Evolutionary conservation across 2,113 vertebrate genomes (phyloP), one percentile per base, ranked within the genome.

Genomic region (Gymnorhina tibicen): DNA sequence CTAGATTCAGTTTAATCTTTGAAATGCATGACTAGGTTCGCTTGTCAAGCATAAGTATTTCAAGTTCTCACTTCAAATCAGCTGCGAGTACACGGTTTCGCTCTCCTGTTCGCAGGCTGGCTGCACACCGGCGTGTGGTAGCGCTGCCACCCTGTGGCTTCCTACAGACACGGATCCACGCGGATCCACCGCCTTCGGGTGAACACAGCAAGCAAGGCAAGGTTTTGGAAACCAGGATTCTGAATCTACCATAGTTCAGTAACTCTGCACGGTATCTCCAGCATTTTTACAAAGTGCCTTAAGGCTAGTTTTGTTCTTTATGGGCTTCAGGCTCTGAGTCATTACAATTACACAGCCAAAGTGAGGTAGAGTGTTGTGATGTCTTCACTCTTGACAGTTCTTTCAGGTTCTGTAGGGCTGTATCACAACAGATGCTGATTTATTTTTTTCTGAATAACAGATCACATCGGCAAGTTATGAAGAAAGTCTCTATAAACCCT

Each of bases 111-210:
- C 1, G 10, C 17, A 5, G 32, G 16, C 39, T 16, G 84, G 20
- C 41, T 15, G 35, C 52, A 1, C 28, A 3, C 6, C 46, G 28
- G 30, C 12, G 44, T 39, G 94, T 33, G 64, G 28, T 77, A 66
- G 93, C 93, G 69, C 94, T 97, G 97, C 98, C 97, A 91, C 73
- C 97, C 7, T 41, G 97, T 93, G 97, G 97, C 80, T 14, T 6
- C 10, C n/a, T 8, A 1, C 16, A 7, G 56, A 16, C 95, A 83
- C 18, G 32, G 73, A 56, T 41, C 77, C 42, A 9, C 94, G 80
- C 11, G n/a, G 53, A 42, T 32, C 75, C 28, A 1, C 32, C 2
- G 42, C 66, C 6, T 9, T 5, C 7, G 3, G 6, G 13, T 13
- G 81, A 33, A 3, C 33, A 1, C 13, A 18, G 30, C 44, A 26